Evolutionary conservation across 2,888 invertebrate genomes (phyloP), one percentile per base, ranked within the genome.

Genomic region (Myopa testacea): DNA sequence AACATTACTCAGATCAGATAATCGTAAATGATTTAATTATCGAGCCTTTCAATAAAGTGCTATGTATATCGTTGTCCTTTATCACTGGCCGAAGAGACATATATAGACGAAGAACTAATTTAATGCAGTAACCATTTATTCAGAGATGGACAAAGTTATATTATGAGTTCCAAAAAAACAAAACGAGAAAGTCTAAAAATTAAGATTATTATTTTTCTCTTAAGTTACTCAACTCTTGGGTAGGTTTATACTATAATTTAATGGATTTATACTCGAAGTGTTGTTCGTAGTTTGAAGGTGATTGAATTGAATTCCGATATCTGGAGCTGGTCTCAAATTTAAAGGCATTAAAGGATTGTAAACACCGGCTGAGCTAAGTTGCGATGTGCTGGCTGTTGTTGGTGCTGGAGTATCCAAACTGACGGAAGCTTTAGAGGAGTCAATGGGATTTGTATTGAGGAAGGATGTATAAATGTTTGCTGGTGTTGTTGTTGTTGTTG

Each of bases 271-370:
- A 19, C 5, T 67, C 7, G 67, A 8, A 37, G 52, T 67, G 55
- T 19, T 67, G 55, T 19, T 67, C 12, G 38, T 52, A 38, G 62
- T 62, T 50, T 67, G 62, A n/a, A 67, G 78, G 75, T 79, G 76
- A 14, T 80, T 81, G 70, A 82, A 77, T 71, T 81, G 80, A 40
- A 80, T 80, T 58, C 81, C 82, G 19, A 81, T 77, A 38, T 83
- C 83, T 55, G 83, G 72, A 4, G 87, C 84, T 72, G 85, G 85
- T 75, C 83, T 82, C 77, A 85, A 78, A 45, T 85, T 87, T 65
- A 83, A 83, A 45, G 86, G 82, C 82, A 86, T 83, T 79, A 87
- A 82, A 67, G 88, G 85, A 82, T 84, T 86, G 77, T 84, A 86
- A 4, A 83, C 85, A 58, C 85, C 85, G 12, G 84, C 83, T 69